Evolutionary conservation across 2,888 invertebrate genomes (phyloP).

Genomic region (Sclerodermus sp.): DNA sequence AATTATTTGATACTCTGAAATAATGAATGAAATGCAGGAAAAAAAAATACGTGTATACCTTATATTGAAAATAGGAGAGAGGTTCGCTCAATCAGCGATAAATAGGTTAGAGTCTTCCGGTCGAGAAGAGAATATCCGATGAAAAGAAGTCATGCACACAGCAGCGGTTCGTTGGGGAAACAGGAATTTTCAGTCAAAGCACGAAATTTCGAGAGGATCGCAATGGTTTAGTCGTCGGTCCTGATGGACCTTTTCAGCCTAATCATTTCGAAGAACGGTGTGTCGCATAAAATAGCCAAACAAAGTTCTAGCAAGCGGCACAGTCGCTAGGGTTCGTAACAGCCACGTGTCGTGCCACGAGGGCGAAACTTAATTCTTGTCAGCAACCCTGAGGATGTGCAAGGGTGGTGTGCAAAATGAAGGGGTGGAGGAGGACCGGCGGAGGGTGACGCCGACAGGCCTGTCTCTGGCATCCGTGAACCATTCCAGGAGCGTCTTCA

Average conservation of each 20-base stretch:
- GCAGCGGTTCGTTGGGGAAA: no score
- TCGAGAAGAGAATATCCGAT: no score
- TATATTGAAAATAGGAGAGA: no score
- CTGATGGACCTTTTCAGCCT: not conserved
- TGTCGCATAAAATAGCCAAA: constrained; percentile 2
- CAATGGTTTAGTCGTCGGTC: no score
- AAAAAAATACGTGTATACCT: no score
- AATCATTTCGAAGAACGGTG: constrained; percentile 21
- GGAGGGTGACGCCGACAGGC: constrained; percentile 5
- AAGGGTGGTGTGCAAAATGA: constrained; percentile 1
- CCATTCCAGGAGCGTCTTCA: not conserved
- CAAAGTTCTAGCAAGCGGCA: no score
- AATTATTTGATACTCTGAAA: no score
- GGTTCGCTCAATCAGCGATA: no score
- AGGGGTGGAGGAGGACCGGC: not conserved
- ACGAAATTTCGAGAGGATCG: constrained; percentile 2
- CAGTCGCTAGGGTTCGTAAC: no score
- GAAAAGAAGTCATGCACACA: no score
- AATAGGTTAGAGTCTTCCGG: no score
- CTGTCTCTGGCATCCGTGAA: constrained; percentile 12
- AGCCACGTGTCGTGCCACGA: constrained; percentile 16
- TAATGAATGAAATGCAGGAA: no score
- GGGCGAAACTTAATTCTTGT: constrained; percentile 24
- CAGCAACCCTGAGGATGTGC: constrained; percentile 1
- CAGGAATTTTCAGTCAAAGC: constrained; percentile 11